phyloP scores from a whole-genome alignment of 2,888 invertebrate species.

The Aphidius colemani region DNA sequence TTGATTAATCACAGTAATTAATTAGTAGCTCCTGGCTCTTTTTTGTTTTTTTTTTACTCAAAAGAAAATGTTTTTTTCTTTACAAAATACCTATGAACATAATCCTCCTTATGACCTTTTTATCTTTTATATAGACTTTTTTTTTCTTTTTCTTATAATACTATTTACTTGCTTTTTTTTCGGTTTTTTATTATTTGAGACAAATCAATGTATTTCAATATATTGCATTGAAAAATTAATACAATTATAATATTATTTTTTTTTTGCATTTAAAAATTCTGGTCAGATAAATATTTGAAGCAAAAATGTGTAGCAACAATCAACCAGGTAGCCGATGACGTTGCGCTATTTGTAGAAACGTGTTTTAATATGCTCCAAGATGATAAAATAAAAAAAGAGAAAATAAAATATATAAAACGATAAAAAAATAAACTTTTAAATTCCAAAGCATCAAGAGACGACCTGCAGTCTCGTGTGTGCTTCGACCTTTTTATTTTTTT shows the following conservation, averaged over 20 bases:
- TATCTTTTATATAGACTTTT: background rate
- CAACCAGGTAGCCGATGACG: conserved; percentile 53
- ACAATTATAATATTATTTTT: too few relatives aligned
- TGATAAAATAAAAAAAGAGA: conserved; percentile 6
- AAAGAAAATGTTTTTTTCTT: conserved; percentile 27
- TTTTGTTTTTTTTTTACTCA: conserved; percentile 21
- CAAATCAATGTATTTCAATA: too few relatives aligned
- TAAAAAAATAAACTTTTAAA: background rate
- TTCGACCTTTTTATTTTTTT: conserved; percentile 38
- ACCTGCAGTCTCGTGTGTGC: conserved; percentile 28
- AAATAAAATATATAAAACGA: background rate
- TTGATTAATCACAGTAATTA: conserved; percentile 68
- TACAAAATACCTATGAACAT: conserved; percentile 8
- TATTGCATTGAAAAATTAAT: too few relatives aligned
- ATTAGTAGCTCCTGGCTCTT: conserved; percentile 59
- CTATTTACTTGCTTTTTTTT: conserved; percentile 8
- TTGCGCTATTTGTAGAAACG: conserved; percentile 33
- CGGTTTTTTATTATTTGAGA: background rate
- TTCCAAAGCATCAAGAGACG: conserved; percentile 16
- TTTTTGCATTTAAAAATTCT: too few relatives aligned
- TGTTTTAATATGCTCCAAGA: conserved; percentile 9
- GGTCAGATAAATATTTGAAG: too few relatives aligned
- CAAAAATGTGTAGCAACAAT: conserved; percentile 9
- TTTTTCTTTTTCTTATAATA: background rate
- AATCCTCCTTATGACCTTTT: background rate